Evolutionary conservation across 2,113 vertebrate species (phyloP), one percentile per base, ranked within the genome.

Genomic region (Seriola dumerili): DNA sequence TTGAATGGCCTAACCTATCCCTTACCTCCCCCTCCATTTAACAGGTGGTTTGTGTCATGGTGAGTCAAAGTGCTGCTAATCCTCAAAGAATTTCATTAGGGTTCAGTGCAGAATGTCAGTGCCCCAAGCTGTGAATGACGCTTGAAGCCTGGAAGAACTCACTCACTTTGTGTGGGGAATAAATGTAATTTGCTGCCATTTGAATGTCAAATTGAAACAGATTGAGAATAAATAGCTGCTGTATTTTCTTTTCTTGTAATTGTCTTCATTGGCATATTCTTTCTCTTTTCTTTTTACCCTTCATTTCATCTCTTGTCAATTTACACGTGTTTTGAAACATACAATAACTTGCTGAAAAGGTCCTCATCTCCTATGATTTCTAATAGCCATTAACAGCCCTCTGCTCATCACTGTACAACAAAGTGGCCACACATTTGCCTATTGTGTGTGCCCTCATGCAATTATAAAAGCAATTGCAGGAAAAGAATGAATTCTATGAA

Each of bases 341-440:
- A 80, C 21, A 77, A 80, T 69, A 55, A 80, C 21, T 29, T 74
- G 40, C 76, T 82, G 69, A 66, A 80, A 81, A 75, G 58, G 19
- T 44, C 70, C 42, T 65, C 17, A 44, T 57, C 40, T 40, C 48
- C 62, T 36, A 2, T 48, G 29, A 71, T 77, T 86, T 68, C 59
- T 40, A 78, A 44, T n/a, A 9, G 34, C 44, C 23, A n/a, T 76
- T 75, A 44, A 62, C 8, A 29, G 42, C 70, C 58, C 52, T 65
- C 57, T 19, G 7, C 68, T 77, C 73, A 55, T 72, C 34, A 3
- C 8, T 42, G 67, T 23, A 46, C 65, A 68, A 66, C 46, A 71
- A 65, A 81, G 29, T 62, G 76, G 71, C 40, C 57, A 7, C 8
- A n/a, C 65, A 52, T 29, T 38, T 64, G 48, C 57, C 81, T 25